phyloP scores from a whole-genome alignment of 2,888 invertebrate species.

The Ophraella communa region DNA sequence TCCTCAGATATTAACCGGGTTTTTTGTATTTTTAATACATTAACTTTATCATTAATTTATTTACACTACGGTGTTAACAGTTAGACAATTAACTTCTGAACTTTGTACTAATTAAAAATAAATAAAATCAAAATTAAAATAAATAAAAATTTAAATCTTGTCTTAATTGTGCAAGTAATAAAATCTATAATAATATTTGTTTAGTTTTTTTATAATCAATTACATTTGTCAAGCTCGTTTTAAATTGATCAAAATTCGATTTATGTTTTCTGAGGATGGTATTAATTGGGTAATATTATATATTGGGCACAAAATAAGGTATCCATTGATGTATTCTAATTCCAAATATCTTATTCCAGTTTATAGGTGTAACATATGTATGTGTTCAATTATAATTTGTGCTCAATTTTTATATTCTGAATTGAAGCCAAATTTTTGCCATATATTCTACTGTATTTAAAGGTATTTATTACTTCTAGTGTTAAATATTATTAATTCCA shows the following conservation, averaged over 20 bases:
- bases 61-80: no score
- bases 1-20: background rate
- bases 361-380: slow-evolving; percentile 36
- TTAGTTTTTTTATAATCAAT: no score
- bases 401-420: slow-evolving; percentile 46
- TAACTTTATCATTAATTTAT: no score
- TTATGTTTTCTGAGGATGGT: background rate
- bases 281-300: slow-evolving; percentile 14
- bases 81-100: no score
- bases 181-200: no score
- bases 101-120: no score
- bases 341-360: slow-evolving; percentile 36
- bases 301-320: slow-evolving; percentile 34
- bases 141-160: no score
- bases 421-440: slow-evolving; percentile 52
- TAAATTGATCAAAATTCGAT: background rate
- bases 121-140: no score
- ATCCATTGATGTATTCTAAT: slow-evolving; percentile 29
- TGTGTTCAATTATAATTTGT: slow-evolving; percentile 44
- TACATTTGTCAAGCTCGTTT: no score
- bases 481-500: slow-evolving; percentile 42
- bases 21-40: no score
- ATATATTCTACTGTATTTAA: slow-evolving; percentile 44
- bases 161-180: no score
- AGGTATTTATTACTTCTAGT: slow-evolving; percentile 47